Evolutionary conservation across 1,140 invertebrate genomes (phyloP), one percentile per base, ranked within the genome.

Genomic region (Zaprionus camerounensis): DNA sequence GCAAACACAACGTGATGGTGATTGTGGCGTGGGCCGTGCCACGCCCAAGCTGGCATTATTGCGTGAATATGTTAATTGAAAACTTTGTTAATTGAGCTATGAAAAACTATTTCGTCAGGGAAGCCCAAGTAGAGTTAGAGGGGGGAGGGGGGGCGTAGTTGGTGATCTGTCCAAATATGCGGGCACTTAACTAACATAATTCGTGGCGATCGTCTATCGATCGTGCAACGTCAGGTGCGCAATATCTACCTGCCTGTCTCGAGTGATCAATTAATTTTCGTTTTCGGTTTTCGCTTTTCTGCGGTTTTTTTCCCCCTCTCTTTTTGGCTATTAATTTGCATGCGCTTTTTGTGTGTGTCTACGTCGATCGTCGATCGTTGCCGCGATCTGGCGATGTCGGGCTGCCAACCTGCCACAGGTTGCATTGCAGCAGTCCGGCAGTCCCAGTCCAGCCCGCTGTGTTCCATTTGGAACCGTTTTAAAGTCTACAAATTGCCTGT

Each of bases 401-500:
- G n/a, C 36, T 51, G 51, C 36, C 38, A 68, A 64, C 68, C 70
- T 82, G 71, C 57, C 64, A 56, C 64, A 67, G 55, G 53, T 67
- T 67, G 64, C 64, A 57, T 17, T 36, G 51, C 24, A 51, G 22
- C 53, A 44, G 36, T 17, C 24, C 3, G 31, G 31, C 36, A 66
- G 22, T 49, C 38, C 63, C 51, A 41, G 36, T 66, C 31, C 63
- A 66, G 63, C 55, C 28, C 34, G 9, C 74, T 63, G 69, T 76
- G 66, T 67, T 76, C 70, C 76, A 82, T 85, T 85, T 87, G 80
- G 80, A 86, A 77, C 63, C 68, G 81, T 90, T 90, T 88, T 81
- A 84, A 90, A 90, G 85, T 84, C 85, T 85, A 88, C 85, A 88
- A 88, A 90, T 90, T 88, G 81, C 84, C 84, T 88, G 84, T 87